Conservation (phyloP, 2,888 invertebrate species). For the Meteorus colon region DNA sequence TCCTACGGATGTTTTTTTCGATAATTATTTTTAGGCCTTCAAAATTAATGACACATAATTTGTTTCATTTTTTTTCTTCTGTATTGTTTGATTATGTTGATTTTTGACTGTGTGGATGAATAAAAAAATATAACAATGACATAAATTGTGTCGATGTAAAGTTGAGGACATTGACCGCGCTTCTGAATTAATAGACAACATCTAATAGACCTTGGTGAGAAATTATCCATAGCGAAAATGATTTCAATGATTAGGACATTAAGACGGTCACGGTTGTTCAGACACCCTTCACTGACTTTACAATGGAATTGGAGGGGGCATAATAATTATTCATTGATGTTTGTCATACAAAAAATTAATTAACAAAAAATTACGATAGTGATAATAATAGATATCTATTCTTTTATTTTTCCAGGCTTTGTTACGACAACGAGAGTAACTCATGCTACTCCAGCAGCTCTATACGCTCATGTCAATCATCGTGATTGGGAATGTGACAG, state of each 20-base stretch:
- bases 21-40: too few species aligned
- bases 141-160: neutral
- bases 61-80: too few species aligned
- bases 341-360: neutral
- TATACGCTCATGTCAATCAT: constrained; percentile 76
- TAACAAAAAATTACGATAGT: neutral
- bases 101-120: too few species aligned
- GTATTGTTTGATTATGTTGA: too few species aligned
- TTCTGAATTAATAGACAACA: neutral
- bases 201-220: neutral
- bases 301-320: neutral
- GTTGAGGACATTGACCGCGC: neutral
- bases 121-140: neutral
- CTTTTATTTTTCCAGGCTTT: constrained; percentile 72
- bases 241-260: neutral
- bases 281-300: neutral
- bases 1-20: too few species aligned
- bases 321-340: neutral
- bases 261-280: neutral
- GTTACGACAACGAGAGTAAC: constrained; percentile 81
- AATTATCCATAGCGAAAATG: neutral
- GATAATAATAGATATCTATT: neutral
- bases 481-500: constrained; percentile 79
- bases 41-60: too few species aligned
- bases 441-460: constrained; percentile 79